phyloP scores from a whole-genome alignment of 2,888 invertebrate genomes.

The Trissolcus brochymenae region DNA sequence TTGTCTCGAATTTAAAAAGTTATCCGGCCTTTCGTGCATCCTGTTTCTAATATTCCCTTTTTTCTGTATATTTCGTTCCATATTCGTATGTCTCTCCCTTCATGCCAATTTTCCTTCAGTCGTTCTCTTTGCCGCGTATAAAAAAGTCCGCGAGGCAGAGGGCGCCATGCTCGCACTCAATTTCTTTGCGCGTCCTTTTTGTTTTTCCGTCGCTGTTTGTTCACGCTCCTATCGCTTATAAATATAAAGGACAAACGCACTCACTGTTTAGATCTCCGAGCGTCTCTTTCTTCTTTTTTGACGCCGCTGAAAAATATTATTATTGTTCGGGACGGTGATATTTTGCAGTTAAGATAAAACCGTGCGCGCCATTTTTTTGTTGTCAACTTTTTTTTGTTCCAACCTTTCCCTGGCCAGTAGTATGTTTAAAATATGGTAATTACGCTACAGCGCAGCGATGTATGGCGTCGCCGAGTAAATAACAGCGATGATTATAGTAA shows the following conservation, averaged over 20 bases:
- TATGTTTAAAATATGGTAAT: constrained; percentile 55
- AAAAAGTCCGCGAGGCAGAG: constrained; percentile 34
- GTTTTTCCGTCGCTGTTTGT: constrained; percentile 4
- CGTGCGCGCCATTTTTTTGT: constrained; percentile 9
- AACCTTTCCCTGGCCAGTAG: constrained; percentile 30
- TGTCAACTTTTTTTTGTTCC: constrained; percentile 8
- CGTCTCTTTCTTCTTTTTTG: constrained; percentile 6
- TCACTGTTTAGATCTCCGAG: constrained; percentile 19
- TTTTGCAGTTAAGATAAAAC: constrained; percentile 52
- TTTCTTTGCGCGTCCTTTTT: constrained; percentile 19
- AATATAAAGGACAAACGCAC: constrained; percentile 27
- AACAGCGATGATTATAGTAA: constrained; percentile 41
- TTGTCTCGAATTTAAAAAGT: constrained; percentile 73
- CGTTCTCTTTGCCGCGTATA: constrained; percentile 30
- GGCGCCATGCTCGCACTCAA: constrained; percentile 27
- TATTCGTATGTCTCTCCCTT: constrained; percentile 45
- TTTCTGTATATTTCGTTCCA: constrained; percentile 49
- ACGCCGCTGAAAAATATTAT: constrained; percentile 30
- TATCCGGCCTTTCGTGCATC: constrained; percentile 63
- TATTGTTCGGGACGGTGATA: constrained; percentile 40
- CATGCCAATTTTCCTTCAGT: constrained; percentile 50
- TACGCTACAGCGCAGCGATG: constrained; percentile 40
- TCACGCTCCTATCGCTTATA: constrained; percentile 34
- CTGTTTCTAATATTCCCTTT: constrained; percentile 55
- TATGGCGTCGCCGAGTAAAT: constrained; percentile 40